A percentile compares a stretch with the other conserved stretches of the same genome.
phyloP scores from a whole-genome alignment of 1,140 invertebrate genomes.

The Druon quercuslanigerum region DNA sequence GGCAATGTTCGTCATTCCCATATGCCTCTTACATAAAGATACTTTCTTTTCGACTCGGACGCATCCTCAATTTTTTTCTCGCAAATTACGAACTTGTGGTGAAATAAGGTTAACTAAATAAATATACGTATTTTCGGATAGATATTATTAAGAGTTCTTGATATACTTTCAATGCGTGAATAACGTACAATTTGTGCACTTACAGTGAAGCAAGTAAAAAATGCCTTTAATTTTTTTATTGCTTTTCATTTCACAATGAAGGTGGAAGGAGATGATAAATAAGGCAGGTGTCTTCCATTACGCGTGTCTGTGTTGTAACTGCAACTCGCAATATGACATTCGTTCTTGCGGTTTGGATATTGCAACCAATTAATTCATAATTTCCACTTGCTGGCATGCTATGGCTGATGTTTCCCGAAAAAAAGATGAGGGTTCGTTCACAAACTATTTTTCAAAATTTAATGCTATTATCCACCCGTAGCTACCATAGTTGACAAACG shows the following conservation, averaged over 20 bases:
- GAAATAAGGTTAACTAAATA: background rate
- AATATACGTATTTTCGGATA: too few relatives aligned
- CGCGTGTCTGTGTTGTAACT: background rate
- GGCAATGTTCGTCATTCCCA: background rate
- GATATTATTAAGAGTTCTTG: too few relatives aligned
- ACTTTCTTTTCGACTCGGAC: constrained; percentile 9
- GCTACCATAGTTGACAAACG: too few relatives aligned
- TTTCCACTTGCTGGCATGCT: background rate
- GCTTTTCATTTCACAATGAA: too few relatives aligned
- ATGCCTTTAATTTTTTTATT: too few relatives aligned
- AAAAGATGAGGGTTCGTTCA: too few relatives aligned
- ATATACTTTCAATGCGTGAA: too few relatives aligned
- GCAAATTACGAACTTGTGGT: background rate
- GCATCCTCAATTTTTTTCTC: background rate
- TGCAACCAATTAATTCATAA: background rate
- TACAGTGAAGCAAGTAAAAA: too few relatives aligned
- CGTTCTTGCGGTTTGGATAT: background rate
- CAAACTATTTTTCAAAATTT: too few relatives aligned
- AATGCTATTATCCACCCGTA: too few relatives aligned
- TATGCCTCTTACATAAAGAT: background rate
- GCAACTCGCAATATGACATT: constrained; percentile 5
- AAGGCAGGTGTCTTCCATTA: background rate
- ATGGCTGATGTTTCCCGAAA: too few relatives aligned
- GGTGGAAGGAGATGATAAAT: background rate
- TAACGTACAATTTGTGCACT: too few relatives aligned